Evolutionary conservation across 2,797 vertebrate genomes (phyloP), one percentile per base, ranked within the genome.

Genomic region (Neostethus bicornis): DNA sequence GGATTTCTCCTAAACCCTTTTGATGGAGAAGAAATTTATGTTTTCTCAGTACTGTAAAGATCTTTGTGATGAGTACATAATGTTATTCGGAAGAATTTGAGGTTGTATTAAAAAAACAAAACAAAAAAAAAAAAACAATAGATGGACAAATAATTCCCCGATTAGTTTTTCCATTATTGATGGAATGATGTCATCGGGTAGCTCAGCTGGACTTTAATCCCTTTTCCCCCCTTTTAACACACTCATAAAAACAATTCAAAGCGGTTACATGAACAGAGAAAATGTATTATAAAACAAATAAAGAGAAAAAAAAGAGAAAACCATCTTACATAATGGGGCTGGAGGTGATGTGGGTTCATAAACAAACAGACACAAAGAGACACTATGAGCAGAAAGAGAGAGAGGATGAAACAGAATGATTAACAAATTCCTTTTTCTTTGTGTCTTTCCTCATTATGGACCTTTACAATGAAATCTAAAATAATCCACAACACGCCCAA

Each of bases 231-330:
- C 24, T 23, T 49, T 79, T 73, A 12, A 35, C 35, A 35, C 14
- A 35, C 32, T 5, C 34, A 35, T n/a, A 35, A 58, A 32, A 67
- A 68, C 70, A n/a, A 83, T 81, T 77, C 4, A 31, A 79, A 77
- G 71, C 61, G 46, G 71, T 89, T 87, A 80, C 20, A 73, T 83
- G 85, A 89, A 83, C 70, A 80, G 29, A 38, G 41, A 69, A 64
- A 72, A 47, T 37, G 37, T 51, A 62, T 51, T 64, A 32, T 64
- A 78, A 77, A 82, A 84, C 61, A 78, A 84, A 80, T 73, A 75
- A 80, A 71, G 41, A 63, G 59, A 70, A 16, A 56, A 52, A 51
- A 69, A 63, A 35, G 14, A n/a, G 14, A 14, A 14, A 51, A 61
- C 53, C 28, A 13, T 26, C 35, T 84, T 80, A 73, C 53, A 82